These are phyloP conservation scores for Helogale parvula DNA, from an alignment of 2,113 vertebrate genomes.

Conservation along the genomic window DNA sequence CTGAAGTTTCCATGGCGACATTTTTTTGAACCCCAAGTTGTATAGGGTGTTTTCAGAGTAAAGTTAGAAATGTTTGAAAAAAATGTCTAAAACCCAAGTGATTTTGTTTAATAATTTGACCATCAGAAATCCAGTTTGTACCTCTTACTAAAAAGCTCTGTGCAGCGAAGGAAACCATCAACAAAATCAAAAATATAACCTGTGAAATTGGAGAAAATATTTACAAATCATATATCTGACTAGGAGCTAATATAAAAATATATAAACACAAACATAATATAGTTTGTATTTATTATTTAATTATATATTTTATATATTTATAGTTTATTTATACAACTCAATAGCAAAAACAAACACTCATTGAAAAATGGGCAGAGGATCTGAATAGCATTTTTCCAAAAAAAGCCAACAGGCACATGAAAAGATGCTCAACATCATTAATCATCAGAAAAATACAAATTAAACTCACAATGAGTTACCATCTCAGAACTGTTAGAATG, in stretches of 20 bases:
- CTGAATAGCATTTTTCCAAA: not conserved
- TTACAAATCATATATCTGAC: not conserved
- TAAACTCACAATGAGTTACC: not conserved
- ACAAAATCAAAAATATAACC: not conserved
- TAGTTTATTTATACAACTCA: not conserved
- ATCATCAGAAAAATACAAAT: not conserved
- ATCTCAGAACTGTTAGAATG: not conserved
- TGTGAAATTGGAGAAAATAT: not conserved
- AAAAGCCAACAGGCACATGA: not conserved
- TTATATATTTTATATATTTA: too few relatives aligned
- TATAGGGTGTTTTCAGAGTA: not conserved
- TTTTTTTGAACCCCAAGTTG: not conserved
- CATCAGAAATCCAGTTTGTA: not conserved
- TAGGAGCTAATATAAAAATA: not conserved
- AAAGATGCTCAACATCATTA: not conserved
- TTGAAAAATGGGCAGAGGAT: not conserved
- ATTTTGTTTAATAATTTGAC: not conserved
- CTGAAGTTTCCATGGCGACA: not conserved
- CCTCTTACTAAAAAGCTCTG: not conserved
- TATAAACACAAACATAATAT: not conserved
- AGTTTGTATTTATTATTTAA: not conserved
- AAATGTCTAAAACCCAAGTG: not conserved
- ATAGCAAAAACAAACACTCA: not conserved
- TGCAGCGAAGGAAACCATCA: not conserved
- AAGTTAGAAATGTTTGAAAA: not conserved